These are phyloP conservation scores for Chesias legatella DNA, from an alignment of 2,888 invertebrate species.

Conservation along the genomic window DNA sequence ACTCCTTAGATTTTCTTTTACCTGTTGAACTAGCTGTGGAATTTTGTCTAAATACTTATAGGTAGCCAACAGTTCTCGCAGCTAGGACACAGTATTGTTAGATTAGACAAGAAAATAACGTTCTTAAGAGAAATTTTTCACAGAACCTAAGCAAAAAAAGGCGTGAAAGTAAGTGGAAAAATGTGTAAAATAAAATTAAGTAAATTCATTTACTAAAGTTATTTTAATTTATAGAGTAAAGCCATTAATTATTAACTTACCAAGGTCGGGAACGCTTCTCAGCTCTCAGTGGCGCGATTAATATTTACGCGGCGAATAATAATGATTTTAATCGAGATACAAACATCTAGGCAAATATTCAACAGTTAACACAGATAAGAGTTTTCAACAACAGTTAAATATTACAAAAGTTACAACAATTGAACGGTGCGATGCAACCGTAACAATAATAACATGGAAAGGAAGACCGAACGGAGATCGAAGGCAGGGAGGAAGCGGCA, in stretches of 20 bases:
- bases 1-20: conserved; percentile 19
- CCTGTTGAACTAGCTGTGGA: conserved; percentile 24
- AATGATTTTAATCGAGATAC: conserved; percentile 53
- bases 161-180: too few relatives aligned
- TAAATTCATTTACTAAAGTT: conserved; percentile 1
- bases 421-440: conserved; percentile 53
- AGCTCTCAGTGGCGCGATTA: conserved; percentile 33
- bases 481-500: conserved; percentile 64
- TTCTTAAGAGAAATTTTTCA: neutral
- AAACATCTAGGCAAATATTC: conserved; percentile 68
- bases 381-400: conserved; percentile 74
- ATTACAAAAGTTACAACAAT: conserved; percentile 74
- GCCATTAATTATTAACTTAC: conserved; percentile 39
- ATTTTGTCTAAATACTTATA: too few relatives aligned
- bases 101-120: too few relatives aligned
- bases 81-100: too few relatives aligned
- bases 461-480: conserved; percentile 62
- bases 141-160: too few relatives aligned
- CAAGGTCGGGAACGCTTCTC: conserved; percentile 40
- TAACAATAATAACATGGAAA: conserved; percentile 64
- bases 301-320: conserved; percentile 55
- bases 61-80: too few relatives aligned
- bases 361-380: conserved; percentile 78
- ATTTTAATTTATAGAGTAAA: conserved; percentile 12
- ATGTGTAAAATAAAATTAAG: neutral